Evolutionary conservation across 2,888 invertebrate genomes (phyloP).

Genomic region (Plebejus melissa): DNA sequence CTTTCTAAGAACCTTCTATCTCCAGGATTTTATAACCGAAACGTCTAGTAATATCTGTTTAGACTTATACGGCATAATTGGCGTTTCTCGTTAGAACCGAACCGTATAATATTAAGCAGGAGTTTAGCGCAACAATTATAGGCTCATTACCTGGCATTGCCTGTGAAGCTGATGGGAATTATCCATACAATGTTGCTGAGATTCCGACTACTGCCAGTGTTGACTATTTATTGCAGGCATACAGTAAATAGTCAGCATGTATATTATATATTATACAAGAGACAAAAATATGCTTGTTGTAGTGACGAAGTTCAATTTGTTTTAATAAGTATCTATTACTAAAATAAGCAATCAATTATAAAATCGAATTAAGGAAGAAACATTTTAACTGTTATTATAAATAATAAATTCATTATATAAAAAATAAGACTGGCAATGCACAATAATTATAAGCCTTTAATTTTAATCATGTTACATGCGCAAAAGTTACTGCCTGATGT

Average conservation of each 20-base stretch:
- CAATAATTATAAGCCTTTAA: no score
- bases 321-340: no score
- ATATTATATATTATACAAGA: no score
- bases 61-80: conserved; percentile 23
- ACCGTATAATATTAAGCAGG: conserved; percentile 33
- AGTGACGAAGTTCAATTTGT: no score
- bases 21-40: not conserved
- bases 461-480: no score
- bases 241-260: no score
- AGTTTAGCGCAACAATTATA: conserved; percentile 20
- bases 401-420: no score
- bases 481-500: not conserved
- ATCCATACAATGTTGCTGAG: conserved; percentile 17
- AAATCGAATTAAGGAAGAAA: no score
- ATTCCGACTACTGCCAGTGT: not conserved
- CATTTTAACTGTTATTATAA: no score
- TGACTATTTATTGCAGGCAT: not conserved
- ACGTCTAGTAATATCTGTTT: not conserved
- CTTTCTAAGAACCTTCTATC: not conserved
- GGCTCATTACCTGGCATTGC: conserved; percentile 23
- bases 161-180: conserved; percentile 15
- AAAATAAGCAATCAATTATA: no score
- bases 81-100: conserved; percentile 46
- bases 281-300: no score
- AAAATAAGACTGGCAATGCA: no score